Evolutionary conservation across 2,797 vertebrate species (phyloP).

Genomic region (Danio kyathit): DNA sequence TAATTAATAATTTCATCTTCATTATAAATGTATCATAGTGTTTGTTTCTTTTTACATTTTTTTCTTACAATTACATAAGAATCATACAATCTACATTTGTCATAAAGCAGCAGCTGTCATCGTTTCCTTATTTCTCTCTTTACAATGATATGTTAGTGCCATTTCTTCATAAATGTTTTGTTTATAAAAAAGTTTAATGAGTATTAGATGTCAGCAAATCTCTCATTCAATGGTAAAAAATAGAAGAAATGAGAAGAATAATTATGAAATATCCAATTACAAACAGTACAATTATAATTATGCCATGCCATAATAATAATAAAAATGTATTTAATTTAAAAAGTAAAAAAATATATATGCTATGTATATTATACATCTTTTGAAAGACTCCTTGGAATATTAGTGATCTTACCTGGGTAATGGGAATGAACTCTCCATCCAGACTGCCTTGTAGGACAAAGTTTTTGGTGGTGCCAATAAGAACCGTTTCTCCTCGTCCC

Average conservation of each 20-base stretch:
- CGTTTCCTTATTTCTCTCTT: too few relatives aligned
- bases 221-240: background rate
- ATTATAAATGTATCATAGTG: too few relatives aligned
- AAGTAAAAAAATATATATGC: background rate
- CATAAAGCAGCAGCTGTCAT: too few relatives aligned
- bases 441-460: conserved; percentile 92
- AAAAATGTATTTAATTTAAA: background rate
- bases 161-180: too few relatives aligned
- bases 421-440: conserved; percentile 89
- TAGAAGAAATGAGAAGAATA: background rate
- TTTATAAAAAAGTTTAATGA: background rate
- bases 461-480: conserved; percentile 96
- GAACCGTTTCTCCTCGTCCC: conserved; percentile 88
- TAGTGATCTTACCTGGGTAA: conserved; percentile 88
- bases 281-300: background rate
- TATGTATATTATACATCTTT: too few relatives aligned
- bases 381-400: background rate
- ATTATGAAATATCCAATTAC: background rate
- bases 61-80: too few relatives aligned
- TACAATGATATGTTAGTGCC: too few relatives aligned
- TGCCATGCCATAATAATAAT: too few relatives aligned
- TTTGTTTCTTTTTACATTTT: too few relatives aligned
- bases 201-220: background rate
- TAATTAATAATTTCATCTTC: too few relatives aligned
- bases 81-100: too few relatives aligned